Evolutionary conservation across 2,888 invertebrate species (phyloP), one percentile per base, ranked within the genome.

Genomic region (Drosophila emarginata): DNA sequence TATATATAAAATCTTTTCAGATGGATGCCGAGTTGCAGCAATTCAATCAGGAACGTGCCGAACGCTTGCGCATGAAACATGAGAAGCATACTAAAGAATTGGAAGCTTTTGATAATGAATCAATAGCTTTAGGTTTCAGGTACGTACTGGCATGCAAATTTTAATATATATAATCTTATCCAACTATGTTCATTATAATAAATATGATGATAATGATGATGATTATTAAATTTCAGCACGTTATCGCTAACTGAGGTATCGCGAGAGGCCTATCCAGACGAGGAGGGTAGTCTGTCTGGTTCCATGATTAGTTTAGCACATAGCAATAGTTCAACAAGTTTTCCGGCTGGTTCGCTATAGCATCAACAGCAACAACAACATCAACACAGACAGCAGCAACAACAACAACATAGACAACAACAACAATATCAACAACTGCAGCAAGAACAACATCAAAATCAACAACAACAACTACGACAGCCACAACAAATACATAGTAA

Each of bases 251-350:
- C 96, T 64, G 97, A 98, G 92, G 96, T 97, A 91, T 96, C 97
- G 85, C 95, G 96, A 89, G 97, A 97, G 92, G 95, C 95, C 83
- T 97, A 96, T 93, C 96, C 96, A 87, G 97, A 97, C 86, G 97
- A 97, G 92, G 98, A 97, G 92, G 96, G 96, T 90, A 97, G 97
- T 90, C 94, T 98, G 84, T 97, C 97, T 69, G 98, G 98, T 89
- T 98, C 98, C 87, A 97, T 98, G 96, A 94, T 97, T 90, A 98
- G 98, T 93, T 94, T 98, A 92, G 97, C 97, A 80, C 97, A 97
- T 94, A 97, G 97, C 94, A 97, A 97, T 94, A 97, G 97, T 93
- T 97, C 97, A 89, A 96, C 96, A 90, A 96, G 96, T 93, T 97
- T 97, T 93, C 96, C 96, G 80, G 96, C 96, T 91, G 95, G 95